Evolutionary conservation across 2,113 vertebrate species (phyloP).

Genomic region (Ailurus styani): DNA sequence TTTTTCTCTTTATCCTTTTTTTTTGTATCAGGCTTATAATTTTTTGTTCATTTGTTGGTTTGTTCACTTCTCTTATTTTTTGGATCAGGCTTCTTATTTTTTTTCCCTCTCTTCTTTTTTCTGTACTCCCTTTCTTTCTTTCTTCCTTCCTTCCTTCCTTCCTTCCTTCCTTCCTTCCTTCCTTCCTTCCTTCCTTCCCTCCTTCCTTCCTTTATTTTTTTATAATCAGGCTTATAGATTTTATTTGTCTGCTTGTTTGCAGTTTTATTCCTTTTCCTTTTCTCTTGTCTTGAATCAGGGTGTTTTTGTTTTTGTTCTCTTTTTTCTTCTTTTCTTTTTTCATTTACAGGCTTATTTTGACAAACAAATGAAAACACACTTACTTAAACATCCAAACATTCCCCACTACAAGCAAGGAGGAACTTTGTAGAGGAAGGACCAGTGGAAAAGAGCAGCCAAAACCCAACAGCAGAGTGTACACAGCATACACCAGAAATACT

Average conservation of each 20-base stretch:
- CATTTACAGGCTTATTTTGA: background rate
- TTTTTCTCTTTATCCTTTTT: background rate
- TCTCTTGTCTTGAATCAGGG: background rate
- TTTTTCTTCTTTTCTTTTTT: background rate
- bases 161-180: background rate
- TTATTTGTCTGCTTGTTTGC: background rate
- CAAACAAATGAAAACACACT: background rate
- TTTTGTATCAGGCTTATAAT: background rate
- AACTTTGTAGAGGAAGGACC: background rate
- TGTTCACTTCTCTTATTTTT: background rate
- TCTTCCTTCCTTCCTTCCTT: background rate
- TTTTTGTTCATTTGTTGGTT: background rate
- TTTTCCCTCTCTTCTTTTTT: background rate
- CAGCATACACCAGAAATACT: background rate
- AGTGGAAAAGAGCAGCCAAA: background rate
- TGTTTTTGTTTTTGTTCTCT: background rate
- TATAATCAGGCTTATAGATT: background rate
- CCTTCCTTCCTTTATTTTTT: background rate
- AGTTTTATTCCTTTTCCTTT: background rate
- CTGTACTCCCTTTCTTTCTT: background rate
- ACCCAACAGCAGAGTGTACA: background rate
- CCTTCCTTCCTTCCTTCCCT: background rate
- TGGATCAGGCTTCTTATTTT: background rate
- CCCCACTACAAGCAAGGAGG: background rate
- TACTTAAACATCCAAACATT: background rate